These are phyloP conservation scores for Lamprotornis superbus DNA, from an alignment of 2,113 vertebrate species.

Conservation along the genomic window DNA sequence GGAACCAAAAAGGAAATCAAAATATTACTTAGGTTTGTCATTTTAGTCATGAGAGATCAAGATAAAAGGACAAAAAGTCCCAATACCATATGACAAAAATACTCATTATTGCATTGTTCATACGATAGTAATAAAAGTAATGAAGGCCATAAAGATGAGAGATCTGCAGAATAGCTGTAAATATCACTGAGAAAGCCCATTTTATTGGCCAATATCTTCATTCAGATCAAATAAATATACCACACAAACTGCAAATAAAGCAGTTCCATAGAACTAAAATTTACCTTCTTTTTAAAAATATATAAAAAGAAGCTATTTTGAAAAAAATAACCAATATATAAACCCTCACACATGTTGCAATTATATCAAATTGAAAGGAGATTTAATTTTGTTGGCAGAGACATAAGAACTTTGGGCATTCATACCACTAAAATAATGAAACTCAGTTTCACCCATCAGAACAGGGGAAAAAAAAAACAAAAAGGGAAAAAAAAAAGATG, in stretches of 20 bases:
- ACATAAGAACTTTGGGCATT: constrained; percentile 12
- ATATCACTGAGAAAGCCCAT: neutral
- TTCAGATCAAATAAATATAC: constrained; percentile 20
- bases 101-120: neutral
- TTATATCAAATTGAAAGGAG: neutral
- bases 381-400: constrained; percentile 56
- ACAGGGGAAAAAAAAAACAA: neutral
- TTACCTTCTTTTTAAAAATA: neutral
- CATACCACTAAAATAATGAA: constrained; percentile 47
- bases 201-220: neutral
- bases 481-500: neutral
- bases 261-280: neutral
- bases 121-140: constrained; percentile 32
- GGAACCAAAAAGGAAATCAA: constrained; percentile 25
- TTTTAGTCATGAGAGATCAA: constrained; percentile 21
- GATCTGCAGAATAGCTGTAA: constrained; percentile 3
- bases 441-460: constrained; percentile 49
- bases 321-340: neutral
- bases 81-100: constrained; percentile 5
- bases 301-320: neutral
- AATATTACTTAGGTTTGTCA: constrained; percentile 22
- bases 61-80: neutral
- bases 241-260: neutral
- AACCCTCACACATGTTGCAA: neutral
- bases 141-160: constrained; percentile 13